A percentile compares a stretch with the other conserved stretches of the same genome.
Conservation (phyloP, 2,888 invertebrate species). For the Apomyelois bistriatella region DNA sequence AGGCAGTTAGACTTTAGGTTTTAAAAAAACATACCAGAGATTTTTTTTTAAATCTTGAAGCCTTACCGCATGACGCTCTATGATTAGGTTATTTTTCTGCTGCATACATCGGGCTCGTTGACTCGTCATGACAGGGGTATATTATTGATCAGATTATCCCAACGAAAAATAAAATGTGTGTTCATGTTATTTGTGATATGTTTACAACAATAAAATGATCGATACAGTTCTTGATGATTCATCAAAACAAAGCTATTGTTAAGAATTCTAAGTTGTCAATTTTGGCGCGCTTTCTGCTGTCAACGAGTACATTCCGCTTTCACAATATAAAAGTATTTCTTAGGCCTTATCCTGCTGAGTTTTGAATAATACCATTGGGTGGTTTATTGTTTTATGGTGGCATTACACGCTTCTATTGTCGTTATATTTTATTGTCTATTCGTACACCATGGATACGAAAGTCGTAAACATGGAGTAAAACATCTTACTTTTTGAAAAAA, state of each 20-base stretch:
- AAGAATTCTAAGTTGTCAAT: slow-evolving; percentile 19
- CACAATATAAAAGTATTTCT: not conserved
- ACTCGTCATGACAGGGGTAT: too few species aligned
- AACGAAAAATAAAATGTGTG: not conserved
- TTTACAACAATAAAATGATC: not conserved
- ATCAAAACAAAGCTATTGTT: not conserved
- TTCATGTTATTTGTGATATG: too few species aligned
- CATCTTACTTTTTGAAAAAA: too few species aligned
- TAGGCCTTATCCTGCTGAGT: not conserved
- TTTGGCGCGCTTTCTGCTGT: slow-evolving; percentile 40
- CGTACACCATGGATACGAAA: too few species aligned
- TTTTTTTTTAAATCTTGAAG: too few species aligned
- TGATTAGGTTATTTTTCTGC: too few species aligned
- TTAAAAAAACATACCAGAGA: too few species aligned
- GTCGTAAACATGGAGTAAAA: too few species aligned
- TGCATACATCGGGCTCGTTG: too few species aligned
- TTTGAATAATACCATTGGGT: slow-evolving; percentile 41
- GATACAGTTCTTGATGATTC: not conserved
- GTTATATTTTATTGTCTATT: slow-evolving; percentile 23
- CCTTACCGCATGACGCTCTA: too few species aligned
- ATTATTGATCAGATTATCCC: too few species aligned
- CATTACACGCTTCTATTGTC: slow-evolving; percentile 53
- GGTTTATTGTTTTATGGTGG: slow-evolving; percentile 70
- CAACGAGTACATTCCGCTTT: slow-evolving; percentile 33
- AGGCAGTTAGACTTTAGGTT: too few species aligned